Evolutionary conservation across 2,888 invertebrate genomes (phyloP).

Genomic region (Pachliopta kotzebuea): DNA sequence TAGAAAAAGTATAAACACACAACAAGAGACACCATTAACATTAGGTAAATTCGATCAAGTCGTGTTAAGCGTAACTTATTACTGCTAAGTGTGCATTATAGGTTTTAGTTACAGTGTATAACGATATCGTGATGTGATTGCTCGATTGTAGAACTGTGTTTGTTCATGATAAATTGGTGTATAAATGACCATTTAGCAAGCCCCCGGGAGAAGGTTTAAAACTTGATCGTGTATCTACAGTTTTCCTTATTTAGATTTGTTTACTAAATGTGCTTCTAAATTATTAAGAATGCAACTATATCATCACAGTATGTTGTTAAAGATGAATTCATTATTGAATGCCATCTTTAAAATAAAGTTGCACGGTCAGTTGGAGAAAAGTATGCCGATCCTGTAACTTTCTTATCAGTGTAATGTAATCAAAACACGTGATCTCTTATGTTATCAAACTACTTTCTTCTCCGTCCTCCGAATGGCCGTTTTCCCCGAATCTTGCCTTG

Average conservation of each 20-base stretch:
- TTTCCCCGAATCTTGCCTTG: too few species aligned
- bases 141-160: constrained; percentile 1
- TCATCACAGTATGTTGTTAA: too few species aligned
- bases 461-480: too few species aligned
- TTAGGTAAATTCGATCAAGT: constrained; percentile 11
- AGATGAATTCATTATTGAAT: too few species aligned
- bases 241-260: neutral
- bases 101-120: constrained; percentile 10
- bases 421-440: too few species aligned
- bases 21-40: neutral
- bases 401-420: too few species aligned
- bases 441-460: too few species aligned
- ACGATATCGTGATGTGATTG: constrained; percentile 7
- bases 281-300: too few species aligned
- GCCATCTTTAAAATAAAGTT: too few species aligned
- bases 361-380: too few species aligned
- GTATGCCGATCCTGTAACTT: too few species aligned
- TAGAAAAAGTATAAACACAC: neutral
- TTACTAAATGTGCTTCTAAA: neutral
- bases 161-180: neutral
- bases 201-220: neutral
- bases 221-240: neutral
- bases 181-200: neutral
- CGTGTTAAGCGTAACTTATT: constrained; percentile 19
- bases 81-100: constrained; percentile 6